Evolutionary conservation across 2,797 vertebrate species (phyloP).

Genomic region (Cyprinodon diabolis): DNA sequence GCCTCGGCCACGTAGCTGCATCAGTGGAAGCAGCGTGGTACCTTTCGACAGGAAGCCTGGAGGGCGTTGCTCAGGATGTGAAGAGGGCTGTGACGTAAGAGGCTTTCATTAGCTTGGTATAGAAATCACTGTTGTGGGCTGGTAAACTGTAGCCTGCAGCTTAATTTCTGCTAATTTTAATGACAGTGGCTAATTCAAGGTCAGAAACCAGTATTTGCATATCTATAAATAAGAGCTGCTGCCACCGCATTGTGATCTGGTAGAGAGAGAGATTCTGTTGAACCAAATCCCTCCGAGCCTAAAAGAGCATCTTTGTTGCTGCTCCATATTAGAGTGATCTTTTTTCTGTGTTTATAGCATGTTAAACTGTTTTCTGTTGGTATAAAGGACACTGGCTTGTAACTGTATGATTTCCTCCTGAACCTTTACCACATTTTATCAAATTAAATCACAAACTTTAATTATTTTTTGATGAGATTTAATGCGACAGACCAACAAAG

Average conservation of each 20-base stretch:
- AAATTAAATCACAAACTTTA: neutral
- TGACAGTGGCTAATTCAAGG: constrained; percentile 73
- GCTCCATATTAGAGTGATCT: constrained; percentile 49
- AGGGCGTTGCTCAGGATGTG: constrained; percentile 83
- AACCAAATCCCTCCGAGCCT: constrained; percentile 21
- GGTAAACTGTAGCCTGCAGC: constrained; percentile 65
- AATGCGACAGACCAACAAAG: neutral
- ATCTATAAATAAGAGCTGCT: constrained; percentile 70
- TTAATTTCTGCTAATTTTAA: constrained; percentile 63
- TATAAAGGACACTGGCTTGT: neutral
- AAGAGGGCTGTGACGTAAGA: constrained; percentile 89
- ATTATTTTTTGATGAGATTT: neutral
- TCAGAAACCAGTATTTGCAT: constrained; percentile 70
- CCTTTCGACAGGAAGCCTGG: constrained; percentile 87
- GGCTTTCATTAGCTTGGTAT: constrained; percentile 55
- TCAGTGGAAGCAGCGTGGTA: constrained; percentile 84
- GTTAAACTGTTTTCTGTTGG: constrained; percentile 46
- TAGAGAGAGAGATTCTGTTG: constrained; percentile 35
- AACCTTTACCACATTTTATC: neutral
- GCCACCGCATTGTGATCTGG: constrained; percentile 43
- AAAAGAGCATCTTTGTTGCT: constrained; percentile 5
- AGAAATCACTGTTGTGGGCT: constrained; percentile 62
- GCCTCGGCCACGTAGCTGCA: constrained; percentile 84
- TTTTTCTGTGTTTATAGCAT: constrained; percentile 55
- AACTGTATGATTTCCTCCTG: neutral